Base-by-base conservation (phyloP, 2,797 vertebrate genomes). In the Chrysocyon brachyurus region DNA sequence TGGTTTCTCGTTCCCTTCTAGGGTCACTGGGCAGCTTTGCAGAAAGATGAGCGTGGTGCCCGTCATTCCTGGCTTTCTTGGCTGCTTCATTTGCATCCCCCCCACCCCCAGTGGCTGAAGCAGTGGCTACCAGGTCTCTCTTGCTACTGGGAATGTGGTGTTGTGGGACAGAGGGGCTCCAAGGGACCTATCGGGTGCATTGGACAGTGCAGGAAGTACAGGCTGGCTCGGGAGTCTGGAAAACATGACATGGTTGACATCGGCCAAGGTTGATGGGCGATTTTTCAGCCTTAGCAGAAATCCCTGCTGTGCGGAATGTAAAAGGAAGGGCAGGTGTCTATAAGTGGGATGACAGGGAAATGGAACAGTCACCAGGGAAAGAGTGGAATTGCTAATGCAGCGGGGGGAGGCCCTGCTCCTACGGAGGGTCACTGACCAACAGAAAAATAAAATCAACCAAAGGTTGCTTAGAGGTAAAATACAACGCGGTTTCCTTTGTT, bases 211-310 rank as follows among this genome's bases (percentile, higher is more conserved):
- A 66, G 19, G 46, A 64, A 14, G 26, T 11, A 63, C 1, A 16
- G 31, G 24, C 14, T 2, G 1, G 54, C 57, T 36, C 5, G 2
- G 3, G 75, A 78, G 77, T n/a, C 40, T 10, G 28, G 24, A 88
- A 68, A 75, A 28, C 5, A 0, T 10, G 70, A 9, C 40, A 8
- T 9, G 8, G 31, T 87, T 93, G 26, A 36, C 0, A 5, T 36
- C 1, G 4, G 49, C 40, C 26, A 6, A 78, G 52, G 36, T 31
- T 70, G 36, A 61, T 4, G 46, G 82, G 36, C 28, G 93, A 14
- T n/a, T 87, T 36, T 86, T 79, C 31, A 92, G 36, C 52, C 85
- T 78, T 63, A 21, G 33, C 68, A 59, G 46, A 94, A 95, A 93
- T 33, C 54, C 36, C 21, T 57, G 52, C 24, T 61, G 33, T 66